Evolutionary conservation across 1,140 invertebrate species (phyloP).

Genomic region (Drosophila novamexicana): DNA sequence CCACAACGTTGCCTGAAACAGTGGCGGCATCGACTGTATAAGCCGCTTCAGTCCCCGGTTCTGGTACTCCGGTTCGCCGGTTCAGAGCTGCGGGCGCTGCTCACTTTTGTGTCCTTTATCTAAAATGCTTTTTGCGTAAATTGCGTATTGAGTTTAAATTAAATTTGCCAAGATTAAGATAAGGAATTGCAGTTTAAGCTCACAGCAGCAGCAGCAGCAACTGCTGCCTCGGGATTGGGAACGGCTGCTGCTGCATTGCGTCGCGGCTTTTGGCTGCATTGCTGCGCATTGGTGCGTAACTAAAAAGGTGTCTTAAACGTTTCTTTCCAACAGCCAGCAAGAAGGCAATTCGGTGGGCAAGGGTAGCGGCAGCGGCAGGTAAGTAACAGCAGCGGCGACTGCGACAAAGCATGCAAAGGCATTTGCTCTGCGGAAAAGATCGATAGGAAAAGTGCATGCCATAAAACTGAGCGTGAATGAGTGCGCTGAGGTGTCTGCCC

Average conservation of each 20-base stretch:
- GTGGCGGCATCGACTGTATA: slow-evolving; percentile 56
- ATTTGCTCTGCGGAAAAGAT: slow-evolving; percentile 34
- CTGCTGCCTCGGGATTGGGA: slow-evolving; percentile 1
- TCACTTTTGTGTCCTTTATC: slow-evolving; percentile 70
- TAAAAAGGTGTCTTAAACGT: slow-evolving; percentile 79
- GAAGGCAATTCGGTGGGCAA: neutral
- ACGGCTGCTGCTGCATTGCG: slow-evolving; percentile 23
- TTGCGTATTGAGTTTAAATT: slow-evolving; percentile 83
- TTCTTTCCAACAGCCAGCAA: slow-evolving; percentile 37
- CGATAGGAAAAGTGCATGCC: slow-evolving; percentile 44
- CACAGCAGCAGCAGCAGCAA: neutral
- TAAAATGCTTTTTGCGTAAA: slow-evolving; percentile 83
- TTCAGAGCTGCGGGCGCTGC: slow-evolving; percentile 30
- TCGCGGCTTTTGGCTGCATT: slow-evolving; percentile 37
- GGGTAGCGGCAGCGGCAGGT: slow-evolving; percentile 7
- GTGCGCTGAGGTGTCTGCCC: neutral
- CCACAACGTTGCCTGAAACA: slow-evolving; percentile 18
- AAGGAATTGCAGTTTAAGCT: slow-evolving; percentile 63
- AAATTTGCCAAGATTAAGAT: slow-evolving; percentile 82
- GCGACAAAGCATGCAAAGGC: neutral
- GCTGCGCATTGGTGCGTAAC: slow-evolving; percentile 63
- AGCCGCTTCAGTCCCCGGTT: slow-evolving; percentile 53
- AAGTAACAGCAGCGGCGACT: slow-evolving; percentile 1
- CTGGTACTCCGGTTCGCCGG: slow-evolving; percentile 2
- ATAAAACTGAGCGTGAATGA: slow-evolving; percentile 41